Percentiles rank a stretch among this genome's conserved stretches.
These are phyloP conservation scores for Paralichthys olivaceus DNA, from an alignment of 2,113 vertebrate genomes.

Conservation along the genomic window DNA sequence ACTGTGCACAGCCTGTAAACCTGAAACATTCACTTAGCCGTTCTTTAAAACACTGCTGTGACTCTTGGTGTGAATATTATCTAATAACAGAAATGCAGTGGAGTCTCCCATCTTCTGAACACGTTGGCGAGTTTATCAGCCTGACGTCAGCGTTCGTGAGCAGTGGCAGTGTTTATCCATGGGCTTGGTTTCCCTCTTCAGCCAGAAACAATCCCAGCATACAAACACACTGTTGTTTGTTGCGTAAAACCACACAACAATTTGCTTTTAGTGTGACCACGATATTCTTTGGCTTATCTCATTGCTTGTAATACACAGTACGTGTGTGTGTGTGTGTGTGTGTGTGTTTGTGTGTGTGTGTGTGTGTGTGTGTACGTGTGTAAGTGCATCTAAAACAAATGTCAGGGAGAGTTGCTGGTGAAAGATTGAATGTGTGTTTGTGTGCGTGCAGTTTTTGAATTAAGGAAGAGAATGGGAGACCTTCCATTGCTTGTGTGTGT, in stretches of 20 bases:
- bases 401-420: too few relatives aligned
- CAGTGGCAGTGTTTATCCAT: slow-evolving; percentile 61
- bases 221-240: slow-evolving; percentile 71
- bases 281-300: slow-evolving; percentile 58
- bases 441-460: too few relatives aligned
- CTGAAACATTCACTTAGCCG: not conserved
- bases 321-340: slow-evolving; percentile 2
- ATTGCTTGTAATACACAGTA: slow-evolving; percentile 29
- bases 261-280: slow-evolving; percentile 50
- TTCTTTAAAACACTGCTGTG: not conserved
- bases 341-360: too few relatives aligned
- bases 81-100: not conserved
- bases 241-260: slow-evolving; percentile 5
- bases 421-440: too few relatives aligned
- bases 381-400: too few relatives aligned
- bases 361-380: not conserved
- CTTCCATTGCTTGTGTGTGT: too few relatives aligned
- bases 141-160: slow-evolving; percentile 62
- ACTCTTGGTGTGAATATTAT: not conserved
- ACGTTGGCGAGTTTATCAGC: slow-evolving; percentile 15
- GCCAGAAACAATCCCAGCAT: slow-evolving; percentile 65
- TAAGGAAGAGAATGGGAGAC: too few relatives aligned
- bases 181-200: slow-evolving; percentile 75
- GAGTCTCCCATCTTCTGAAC: not conserved
- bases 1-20: not conserved